phyloP scores from a whole-genome alignment of 2,113 vertebrate genomes.

The Ophthalmolycus amberensis region DNA sequence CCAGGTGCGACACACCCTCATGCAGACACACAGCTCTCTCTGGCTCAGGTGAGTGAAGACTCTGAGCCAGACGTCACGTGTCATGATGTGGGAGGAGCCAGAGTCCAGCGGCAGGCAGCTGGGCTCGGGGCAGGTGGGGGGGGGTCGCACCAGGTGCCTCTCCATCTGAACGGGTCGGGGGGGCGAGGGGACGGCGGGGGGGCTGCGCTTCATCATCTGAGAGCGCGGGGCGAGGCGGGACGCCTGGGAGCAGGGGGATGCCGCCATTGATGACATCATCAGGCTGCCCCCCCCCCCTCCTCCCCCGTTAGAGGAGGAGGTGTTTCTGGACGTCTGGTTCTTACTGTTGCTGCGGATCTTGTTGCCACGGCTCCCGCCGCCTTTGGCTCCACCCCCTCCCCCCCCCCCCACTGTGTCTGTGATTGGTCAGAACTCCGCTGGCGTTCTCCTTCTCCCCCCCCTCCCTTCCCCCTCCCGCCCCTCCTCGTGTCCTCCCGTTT shows the following conservation, averaged over 20 bases:
- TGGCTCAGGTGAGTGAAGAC: slow-evolving; percentile 91
- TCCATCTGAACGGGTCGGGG: slow-evolving; percentile 90
- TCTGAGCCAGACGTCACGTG: slow-evolving; percentile 88
- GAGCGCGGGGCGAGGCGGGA: slow-evolving; percentile 80
- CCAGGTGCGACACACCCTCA: slow-evolving; percentile 94
- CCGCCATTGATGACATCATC: slow-evolving; percentile 68
- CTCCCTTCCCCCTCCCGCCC: slow-evolving; percentile 51
- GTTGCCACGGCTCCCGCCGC: slow-evolving; percentile 67
- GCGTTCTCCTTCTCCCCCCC: slow-evolving; percentile 82
- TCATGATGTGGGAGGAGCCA: slow-evolving; percentile 89
- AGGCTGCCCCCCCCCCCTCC: slow-evolving; percentile 48
- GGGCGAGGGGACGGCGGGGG: slow-evolving; percentile 86
- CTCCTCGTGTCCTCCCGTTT: slow-evolving; percentile 80
- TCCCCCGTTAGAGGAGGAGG: slow-evolving; percentile 70
- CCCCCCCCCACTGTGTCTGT: slow-evolving; percentile 73
- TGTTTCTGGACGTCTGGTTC: slow-evolving; percentile 52
- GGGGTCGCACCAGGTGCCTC: slow-evolving; percentile 89
- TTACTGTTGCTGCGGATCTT: slow-evolving; percentile 77
- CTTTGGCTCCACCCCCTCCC: slow-evolving; percentile 55
- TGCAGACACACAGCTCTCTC: slow-evolving; percentile 91
- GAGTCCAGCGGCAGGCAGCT: slow-evolving; percentile 90
- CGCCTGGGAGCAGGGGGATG: slow-evolving; percentile 72
- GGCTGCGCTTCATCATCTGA: slow-evolving; percentile 87
- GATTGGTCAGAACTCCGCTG: slow-evolving; percentile 71
- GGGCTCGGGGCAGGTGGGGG: slow-evolving; percentile 91